Evolutionary conservation across 2,888 invertebrate species (phyloP), one percentile per base, ranked within the genome.

Genomic region (Tenthredo livida): DNA sequence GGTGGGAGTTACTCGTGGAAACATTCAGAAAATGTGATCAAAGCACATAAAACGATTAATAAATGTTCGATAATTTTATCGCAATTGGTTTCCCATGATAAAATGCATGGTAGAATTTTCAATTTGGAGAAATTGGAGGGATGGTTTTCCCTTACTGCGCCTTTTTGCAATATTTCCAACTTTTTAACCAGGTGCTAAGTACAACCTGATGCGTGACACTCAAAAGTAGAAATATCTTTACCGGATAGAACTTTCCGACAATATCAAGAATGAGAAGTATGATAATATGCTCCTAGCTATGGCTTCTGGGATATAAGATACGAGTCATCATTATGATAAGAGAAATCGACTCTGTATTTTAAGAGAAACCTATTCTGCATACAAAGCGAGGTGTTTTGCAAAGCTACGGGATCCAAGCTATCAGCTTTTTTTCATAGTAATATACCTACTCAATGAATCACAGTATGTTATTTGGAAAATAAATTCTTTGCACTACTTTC

Each of bases 261-360:
- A 67, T 29, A 67, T 67, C 43, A 72, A 40, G 43, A 43, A 77
- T n/a, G 33, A 29, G n/a, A 54, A 77, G 40, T 50, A 77, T 77
- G 7, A 61, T 37, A 61, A 61, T 77, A 61, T 25, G 50, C 80
- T 29, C 40, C 21, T 12, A 61, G 61, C 61, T 58, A 17, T 50
- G 21, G 58, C 61, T 21, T 61, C 61, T 37, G 37, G n/a, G 80
- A 61, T 61, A 40, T 80, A 61, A 80, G 80, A 61, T 80, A 61
- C n/a, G 80, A 61, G 61, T 61, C 21, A 10, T 61, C 61, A 40
- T 80, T 80, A 80, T 40, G 80, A 80, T 80, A 80, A 80, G 80
- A 61, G 80, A 80, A 29, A 80, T 7, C 78, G 58, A n/a, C 78
- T 58, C 58, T 58, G 37, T 58, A 33, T 78, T 78, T 10, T 33